phyloP scores from a whole-genome alignment of 2,797 vertebrate species.

The Helicolenus hilgendorfi region DNA sequence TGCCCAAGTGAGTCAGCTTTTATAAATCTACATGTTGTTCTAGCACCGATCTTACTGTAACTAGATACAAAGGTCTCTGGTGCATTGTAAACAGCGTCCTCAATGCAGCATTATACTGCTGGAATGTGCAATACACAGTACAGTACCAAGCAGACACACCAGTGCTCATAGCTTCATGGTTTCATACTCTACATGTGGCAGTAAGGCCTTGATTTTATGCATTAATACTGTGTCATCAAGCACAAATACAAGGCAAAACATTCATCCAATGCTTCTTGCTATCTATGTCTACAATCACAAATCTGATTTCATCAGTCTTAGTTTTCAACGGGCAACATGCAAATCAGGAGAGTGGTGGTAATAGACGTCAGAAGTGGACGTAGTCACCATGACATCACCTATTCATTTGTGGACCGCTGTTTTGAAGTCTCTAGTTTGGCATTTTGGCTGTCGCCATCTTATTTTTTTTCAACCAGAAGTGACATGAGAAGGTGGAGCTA shows the following conservation, averaged over 20 bases:
- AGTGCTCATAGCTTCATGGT: neutral
- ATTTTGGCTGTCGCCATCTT: too few relatives aligned
- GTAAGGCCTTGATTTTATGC: neutral
- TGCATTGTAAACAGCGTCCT: conserved; percentile 25
- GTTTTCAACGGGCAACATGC: neutral
- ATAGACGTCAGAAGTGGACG: too few relatives aligned
- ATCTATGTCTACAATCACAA: neutral
- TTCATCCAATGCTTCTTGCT: neutral
- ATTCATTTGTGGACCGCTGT: too few relatives aligned
- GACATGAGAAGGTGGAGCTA: too few relatives aligned
- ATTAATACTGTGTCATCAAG: neutral
- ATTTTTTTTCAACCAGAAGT: too few relatives aligned
- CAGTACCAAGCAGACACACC: neutral
- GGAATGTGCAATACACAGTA: conserved; percentile 23
- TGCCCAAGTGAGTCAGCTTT: neutral
- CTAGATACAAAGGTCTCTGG: conserved; percentile 9
- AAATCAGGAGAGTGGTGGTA: neutral
- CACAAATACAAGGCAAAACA: neutral
- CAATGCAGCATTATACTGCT: conserved; percentile 6
- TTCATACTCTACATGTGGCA: neutral
- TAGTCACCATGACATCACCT: too few relatives aligned
- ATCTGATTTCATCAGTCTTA: too few relatives aligned
- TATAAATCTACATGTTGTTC: conserved; percentile 1
- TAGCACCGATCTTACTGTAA: neutral
- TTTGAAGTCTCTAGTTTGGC: too few relatives aligned